phyloP scores from a whole-genome alignment of 2,797 vertebrate genomes.

The Chaetodon trifasciatus region DNA sequence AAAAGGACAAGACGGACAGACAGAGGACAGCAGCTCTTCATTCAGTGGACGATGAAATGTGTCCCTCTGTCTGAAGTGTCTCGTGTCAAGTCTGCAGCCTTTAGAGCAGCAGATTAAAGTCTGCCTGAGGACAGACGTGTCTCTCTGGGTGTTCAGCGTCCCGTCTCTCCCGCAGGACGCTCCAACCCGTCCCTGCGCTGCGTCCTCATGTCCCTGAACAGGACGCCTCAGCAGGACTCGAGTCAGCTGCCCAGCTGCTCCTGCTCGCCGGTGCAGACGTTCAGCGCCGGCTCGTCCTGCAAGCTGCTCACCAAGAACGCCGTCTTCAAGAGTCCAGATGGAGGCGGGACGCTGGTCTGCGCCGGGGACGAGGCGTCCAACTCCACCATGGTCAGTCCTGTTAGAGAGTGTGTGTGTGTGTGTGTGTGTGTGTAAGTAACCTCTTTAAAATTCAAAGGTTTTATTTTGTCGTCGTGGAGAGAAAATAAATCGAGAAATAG shows the following conservation, averaged over 20 bases:
- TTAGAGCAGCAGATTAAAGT: too few relatives aligned
- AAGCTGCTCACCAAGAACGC: constrained; percentile 96
- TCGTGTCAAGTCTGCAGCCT: too few relatives aligned
- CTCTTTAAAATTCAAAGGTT: too few relatives aligned
- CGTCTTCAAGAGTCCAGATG: constrained; percentile 90
- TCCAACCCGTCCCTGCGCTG: constrained; percentile 88
- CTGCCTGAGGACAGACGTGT: too few relatives aligned
- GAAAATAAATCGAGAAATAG: too few relatives aligned
- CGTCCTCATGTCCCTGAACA: constrained; percentile 92
- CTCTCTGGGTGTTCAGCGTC: too few relatives aligned
- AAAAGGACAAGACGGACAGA: too few relatives aligned
- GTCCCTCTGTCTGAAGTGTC: neutral
- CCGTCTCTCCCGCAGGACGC: constrained; percentile 85
- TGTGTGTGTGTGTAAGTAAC: too few relatives aligned
- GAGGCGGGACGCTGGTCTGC: constrained; percentile 90
- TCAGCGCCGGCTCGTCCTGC: constrained; percentile 91
- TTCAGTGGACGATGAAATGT: too few relatives aligned
- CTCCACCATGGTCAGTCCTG: constrained; percentile 89
- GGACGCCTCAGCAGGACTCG: constrained; percentile 81
- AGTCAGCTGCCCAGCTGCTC: constrained; percentile 86
- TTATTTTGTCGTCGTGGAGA: too few relatives aligned
- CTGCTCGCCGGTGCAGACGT: constrained; percentile 91
- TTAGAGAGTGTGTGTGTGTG: neutral
- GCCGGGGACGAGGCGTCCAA: constrained; percentile 94
- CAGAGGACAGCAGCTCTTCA: too few relatives aligned